phyloP scores from a whole-genome alignment of 2,797 vertebrate genomes.

The Girardinus metallicus region DNA sequence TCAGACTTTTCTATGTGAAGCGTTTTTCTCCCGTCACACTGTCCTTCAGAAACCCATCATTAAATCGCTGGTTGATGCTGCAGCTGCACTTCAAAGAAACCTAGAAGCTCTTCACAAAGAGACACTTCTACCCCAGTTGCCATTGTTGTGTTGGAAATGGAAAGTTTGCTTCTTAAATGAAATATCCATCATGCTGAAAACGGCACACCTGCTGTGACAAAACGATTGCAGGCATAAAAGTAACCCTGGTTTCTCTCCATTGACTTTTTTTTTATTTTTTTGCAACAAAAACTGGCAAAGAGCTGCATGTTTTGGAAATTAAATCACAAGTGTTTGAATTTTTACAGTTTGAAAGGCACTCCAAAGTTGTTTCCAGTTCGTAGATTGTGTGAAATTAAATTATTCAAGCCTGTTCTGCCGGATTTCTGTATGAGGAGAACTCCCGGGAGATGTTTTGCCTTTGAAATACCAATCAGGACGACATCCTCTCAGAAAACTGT shows the following conservation, averaged over 20 bases:
- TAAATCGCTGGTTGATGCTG: slow-evolving; percentile 32
- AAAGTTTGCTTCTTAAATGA: slow-evolving; percentile 41
- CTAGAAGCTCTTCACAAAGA: slow-evolving; percentile 18
- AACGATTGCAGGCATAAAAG: slow-evolving; percentile 54
- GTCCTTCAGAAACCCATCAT: slow-evolving; percentile 48
- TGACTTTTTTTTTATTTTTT: slow-evolving; percentile 10
- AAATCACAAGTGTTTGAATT: slow-evolving; percentile 43
- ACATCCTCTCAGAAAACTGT: slow-evolving; percentile 60
- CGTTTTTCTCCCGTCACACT: slow-evolving; percentile 23
- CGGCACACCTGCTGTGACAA: slow-evolving; percentile 52
- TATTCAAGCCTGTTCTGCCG: slow-evolving; percentile 45
- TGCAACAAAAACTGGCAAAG: slow-evolving; percentile 28
- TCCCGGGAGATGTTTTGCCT: slow-evolving; percentile 57
- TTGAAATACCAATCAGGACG: slow-evolving; percentile 55
- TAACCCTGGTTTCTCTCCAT: slow-evolving; percentile 36
- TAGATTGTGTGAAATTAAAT: slow-evolving; percentile 52
- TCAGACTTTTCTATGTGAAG: slow-evolving; percentile 5
- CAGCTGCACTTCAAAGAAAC: slow-evolving; percentile 33
- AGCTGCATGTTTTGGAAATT: slow-evolving; percentile 46
- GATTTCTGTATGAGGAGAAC: slow-evolving; percentile 48
- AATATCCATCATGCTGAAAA: slow-evolving; percentile 39
- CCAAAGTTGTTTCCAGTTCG: slow-evolving; percentile 38
- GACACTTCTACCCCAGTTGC: slow-evolving; percentile 26
- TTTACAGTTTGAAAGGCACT: slow-evolving; percentile 39
- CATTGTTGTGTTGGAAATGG: slow-evolving; percentile 51